Percentiles rank a stretch among this genome's conserved stretches.
Evolutionary conservation across 1,140 invertebrate genomes (phyloP).

Genomic region (Diorhabda carinulata): DNA sequence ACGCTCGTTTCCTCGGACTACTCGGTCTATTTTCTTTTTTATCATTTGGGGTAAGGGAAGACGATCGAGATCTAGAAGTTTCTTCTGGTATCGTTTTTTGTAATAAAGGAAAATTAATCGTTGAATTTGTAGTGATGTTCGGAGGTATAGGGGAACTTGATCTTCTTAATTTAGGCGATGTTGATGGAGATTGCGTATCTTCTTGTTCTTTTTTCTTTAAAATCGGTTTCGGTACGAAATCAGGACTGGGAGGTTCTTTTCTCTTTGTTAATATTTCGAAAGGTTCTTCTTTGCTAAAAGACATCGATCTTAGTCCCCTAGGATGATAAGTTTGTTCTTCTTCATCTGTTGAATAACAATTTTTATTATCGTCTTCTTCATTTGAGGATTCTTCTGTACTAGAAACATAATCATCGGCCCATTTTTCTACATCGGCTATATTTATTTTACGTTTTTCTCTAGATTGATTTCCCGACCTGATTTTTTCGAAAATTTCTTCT

Average conservation of each 20-base stretch:
- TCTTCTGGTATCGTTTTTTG: constrained; percentile 13
- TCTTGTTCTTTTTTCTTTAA: constrained; percentile 54
- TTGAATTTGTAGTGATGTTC: constrained; percentile 6
- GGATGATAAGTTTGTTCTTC: constrained; percentile 71
- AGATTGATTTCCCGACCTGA: constrained; percentile 27
- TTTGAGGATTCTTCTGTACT: constrained; percentile 39
- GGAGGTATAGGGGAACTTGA: constrained; percentile 30
- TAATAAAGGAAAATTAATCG: background rate
- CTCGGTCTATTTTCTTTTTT: background rate
- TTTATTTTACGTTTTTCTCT: constrained; percentile 33
- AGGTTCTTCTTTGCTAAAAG: constrained; percentile 46
- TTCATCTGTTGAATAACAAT: constrained; percentile 46
- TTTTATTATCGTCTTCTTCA: constrained; percentile 29
- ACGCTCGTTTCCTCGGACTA: constrained; percentile 14
- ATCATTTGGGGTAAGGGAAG: background rate
- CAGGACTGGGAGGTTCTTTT: constrained; percentile 56
- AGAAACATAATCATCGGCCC: constrained; percentile 43
- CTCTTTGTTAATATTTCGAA: constrained; percentile 56
- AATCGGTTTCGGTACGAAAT: constrained; percentile 71
- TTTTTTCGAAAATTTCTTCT: constrained; percentile 39
- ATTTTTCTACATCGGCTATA: constrained; percentile 40
- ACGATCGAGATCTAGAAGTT: background rate
- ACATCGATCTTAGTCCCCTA: constrained; percentile 37
- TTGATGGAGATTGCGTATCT: constrained; percentile 17
- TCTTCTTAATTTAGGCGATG: constrained; percentile 19